A percentile compares a stretch with the other conserved stretches of the same genome.
Conservation (phyloP, 2,113 vertebrate genomes). For the Cercopithecus mona region DNA sequence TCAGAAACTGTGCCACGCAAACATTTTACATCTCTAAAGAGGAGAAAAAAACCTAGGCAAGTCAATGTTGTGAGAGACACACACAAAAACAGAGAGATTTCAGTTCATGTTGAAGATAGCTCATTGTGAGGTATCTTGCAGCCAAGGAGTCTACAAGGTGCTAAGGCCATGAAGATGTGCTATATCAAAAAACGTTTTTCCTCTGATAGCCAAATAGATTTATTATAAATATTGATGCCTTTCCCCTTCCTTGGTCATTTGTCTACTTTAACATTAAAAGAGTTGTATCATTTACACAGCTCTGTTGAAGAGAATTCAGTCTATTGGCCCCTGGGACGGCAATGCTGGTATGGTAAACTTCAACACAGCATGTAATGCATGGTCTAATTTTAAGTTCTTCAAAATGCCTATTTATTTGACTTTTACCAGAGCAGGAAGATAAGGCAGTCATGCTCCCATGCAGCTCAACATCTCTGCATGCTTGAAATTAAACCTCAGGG, state of each 20-base stretch:
- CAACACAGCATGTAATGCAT: not conserved
- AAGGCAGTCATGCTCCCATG: not conserved
- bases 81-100: not conserved
- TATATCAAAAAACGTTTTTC: not conserved
- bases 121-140: accelerated
- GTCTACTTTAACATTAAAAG: not conserved
- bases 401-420: not conserved
- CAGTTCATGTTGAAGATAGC: accelerated
- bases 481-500: not conserved
- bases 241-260: not conserved
- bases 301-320: not conserved
- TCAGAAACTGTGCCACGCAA: accelerated
- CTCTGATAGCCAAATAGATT: not conserved
- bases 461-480: not conserved
- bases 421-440: not conserved
- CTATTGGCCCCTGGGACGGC: not conserved
- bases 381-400: conserved; percentile 15
- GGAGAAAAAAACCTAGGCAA: not conserved
- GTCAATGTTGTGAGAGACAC: not conserved
- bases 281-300: not conserved
- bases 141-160: not conserved
- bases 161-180: not conserved
- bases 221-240: not conserved
- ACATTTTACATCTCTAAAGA: not conserved
- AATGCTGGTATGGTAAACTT: not conserved